Conservation (phyloP, 2,888 invertebrate species). For the Athalia cordata region DNA sequence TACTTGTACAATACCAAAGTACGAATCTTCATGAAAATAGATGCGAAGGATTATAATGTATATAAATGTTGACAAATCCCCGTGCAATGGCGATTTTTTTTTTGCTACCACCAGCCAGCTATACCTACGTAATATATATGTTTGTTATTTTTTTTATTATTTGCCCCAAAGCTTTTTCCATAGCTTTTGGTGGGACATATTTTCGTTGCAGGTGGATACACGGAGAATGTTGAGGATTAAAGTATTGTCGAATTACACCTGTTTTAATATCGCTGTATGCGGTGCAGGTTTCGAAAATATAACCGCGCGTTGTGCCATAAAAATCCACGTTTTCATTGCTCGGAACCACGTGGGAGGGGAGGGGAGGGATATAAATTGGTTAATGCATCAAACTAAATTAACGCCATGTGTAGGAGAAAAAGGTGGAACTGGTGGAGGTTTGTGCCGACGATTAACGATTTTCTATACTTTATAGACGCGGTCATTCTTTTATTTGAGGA, state of each 20-base stretch:
- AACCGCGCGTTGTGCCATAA: conserved; percentile 50
- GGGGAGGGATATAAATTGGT: conserved; percentile 60
- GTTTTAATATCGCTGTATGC: background rate
- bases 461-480: conserved; percentile 67
- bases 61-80: conserved; percentile 52
- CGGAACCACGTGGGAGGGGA: background rate
- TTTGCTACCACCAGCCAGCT: background rate
- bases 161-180: too few relatives aligned
- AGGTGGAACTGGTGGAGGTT: conserved; percentile 45
- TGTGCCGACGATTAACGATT: conserved; percentile 69
- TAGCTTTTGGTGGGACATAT: too few relatives aligned
- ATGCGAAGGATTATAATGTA: background rate
- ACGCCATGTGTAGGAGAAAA: conserved; percentile 49
- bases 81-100: background rate
- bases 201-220: background rate
- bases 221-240: background rate
- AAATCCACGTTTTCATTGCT: conserved; percentile 54
- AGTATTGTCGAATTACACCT: too few relatives aligned
- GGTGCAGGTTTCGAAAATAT: conserved; percentile 44
- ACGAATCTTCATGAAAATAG: background rate
- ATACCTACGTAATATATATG: background rate
- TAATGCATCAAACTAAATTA: conserved; percentile 65
- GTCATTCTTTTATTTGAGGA: conserved; percentile 62
- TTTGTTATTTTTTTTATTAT: too few relatives aligned
- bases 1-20: too few relatives aligned